Percentiles rank a stretch among this genome's conserved stretches.
These are phyloP conservation scores for Drosophila prosaltans DNA, from an alignment of 1,140 invertebrate species.

Conservation along the genomic window DNA sequence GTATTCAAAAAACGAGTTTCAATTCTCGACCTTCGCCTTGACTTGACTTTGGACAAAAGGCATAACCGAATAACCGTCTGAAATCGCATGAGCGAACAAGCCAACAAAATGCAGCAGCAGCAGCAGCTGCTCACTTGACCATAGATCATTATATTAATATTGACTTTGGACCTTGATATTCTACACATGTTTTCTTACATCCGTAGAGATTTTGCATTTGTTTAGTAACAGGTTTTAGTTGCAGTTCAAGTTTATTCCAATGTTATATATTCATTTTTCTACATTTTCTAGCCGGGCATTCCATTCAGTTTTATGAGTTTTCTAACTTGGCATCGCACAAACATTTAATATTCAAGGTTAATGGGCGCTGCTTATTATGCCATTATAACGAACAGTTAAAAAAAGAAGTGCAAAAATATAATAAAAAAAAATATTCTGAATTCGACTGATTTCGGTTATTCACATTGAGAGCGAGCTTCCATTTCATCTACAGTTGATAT, in stretches of 20 bases:
- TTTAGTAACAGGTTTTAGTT: slow-evolving; percentile 6
- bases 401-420: background rate
- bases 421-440: background rate
- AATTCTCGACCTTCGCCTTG: slow-evolving; percentile 47
- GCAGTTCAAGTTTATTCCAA: background rate
- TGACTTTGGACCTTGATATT: slow-evolving; percentile 37
- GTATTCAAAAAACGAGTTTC: slow-evolving; percentile 42
- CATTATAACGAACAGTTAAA: background rate
- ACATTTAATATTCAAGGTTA: background rate
- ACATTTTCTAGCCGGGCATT: background rate
- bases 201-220: background rate
- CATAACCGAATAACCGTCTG: slow-evolving; percentile 34
- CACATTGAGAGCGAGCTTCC: too few species aligned
- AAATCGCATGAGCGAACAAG: slow-evolving; percentile 15
- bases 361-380: background rate
- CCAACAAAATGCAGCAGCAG: slow-evolving; percentile 12
- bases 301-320: background rate
- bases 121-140: background rate
- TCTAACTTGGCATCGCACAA: background rate
- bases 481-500: too few species aligned
- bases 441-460: too few species aligned
- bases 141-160: slow-evolving; percentile 7
- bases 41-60: slow-evolving; percentile 30
- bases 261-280: background rate
- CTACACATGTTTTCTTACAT: background rate